Percentiles rank a stretch among this genome's conserved stretches.
phyloP scores from a whole-genome alignment of 2,113 vertebrate species.

The Scomber japonicus region DNA sequence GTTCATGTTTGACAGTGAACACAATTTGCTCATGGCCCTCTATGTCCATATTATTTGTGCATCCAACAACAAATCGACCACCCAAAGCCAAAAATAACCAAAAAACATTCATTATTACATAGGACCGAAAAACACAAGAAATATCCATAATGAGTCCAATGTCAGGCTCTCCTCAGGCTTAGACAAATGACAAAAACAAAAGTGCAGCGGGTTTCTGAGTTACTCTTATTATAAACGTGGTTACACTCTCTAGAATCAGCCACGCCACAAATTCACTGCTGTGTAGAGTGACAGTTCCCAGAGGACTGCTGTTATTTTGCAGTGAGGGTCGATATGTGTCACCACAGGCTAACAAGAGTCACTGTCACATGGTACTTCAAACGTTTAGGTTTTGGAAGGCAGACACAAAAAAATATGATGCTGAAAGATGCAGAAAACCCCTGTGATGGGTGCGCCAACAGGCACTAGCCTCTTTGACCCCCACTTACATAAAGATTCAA shows the following conservation, averaged over 20 bases:
- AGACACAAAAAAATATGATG: conserved; percentile 5
- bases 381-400: conserved; percentile 6
- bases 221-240: neutral
- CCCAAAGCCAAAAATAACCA: neutral
- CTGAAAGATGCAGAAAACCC: conserved; percentile 26
- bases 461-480: neutral
- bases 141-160: neutral
- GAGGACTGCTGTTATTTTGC: conserved; percentile 42
- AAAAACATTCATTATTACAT: neutral
- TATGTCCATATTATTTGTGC: neutral
- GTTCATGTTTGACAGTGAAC: neutral
- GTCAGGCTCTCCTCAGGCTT: neutral
- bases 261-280: conserved; percentile 31
- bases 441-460: neutral
- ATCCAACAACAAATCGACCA: neutral
- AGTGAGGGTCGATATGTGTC: conserved; percentile 44
- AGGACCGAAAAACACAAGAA: neutral
- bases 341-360: conserved; percentile 42
- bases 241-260: conserved; percentile 24
- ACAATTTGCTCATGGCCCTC: neutral
- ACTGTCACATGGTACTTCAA: conserved; percentile 24
- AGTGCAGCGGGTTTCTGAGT: neutral
- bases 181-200: conserved; percentile 2
- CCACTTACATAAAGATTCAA: neutral
- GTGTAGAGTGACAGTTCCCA: conserved; percentile 38